Evolutionary conservation across 2,888 invertebrate species (phyloP).

Genomic region (Agrotis puta): DNA sequence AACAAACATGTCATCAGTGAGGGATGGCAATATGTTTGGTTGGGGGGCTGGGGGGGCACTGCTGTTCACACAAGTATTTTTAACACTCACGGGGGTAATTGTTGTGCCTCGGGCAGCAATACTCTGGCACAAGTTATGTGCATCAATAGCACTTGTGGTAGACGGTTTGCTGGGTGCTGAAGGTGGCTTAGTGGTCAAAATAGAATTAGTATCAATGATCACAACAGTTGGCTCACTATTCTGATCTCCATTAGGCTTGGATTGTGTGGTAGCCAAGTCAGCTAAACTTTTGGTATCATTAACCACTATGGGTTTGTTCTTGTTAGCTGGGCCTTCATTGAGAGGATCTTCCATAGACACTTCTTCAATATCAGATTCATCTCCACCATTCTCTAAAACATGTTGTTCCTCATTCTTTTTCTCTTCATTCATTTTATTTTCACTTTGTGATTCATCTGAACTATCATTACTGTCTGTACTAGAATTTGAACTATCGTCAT

Average conservation of each 20-base stretch:
- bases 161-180: slow-evolving; percentile 72
- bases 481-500: slow-evolving; percentile 45
- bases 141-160: slow-evolving; percentile 76
- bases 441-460: slow-evolving; percentile 90
- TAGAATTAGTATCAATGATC: slow-evolving; percentile 96
- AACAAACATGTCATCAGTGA: slow-evolving; percentile 98
- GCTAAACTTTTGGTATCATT: slow-evolving; percentile 94
- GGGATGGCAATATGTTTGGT: slow-evolving; percentile 93
- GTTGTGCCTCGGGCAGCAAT: slow-evolving; percentile 90
- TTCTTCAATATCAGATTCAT: slow-evolving; percentile 84
- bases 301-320: slow-evolving; percentile 91
- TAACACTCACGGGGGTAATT: slow-evolving; percentile 88
- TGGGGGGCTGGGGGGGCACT: slow-evolving; percentile 73
- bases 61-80: slow-evolving; percentile 67
- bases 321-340: slow-evolving; percentile 79
- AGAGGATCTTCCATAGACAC: slow-evolving; percentile 93
- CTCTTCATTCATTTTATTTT: slow-evolving; percentile 87
- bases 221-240: slow-evolving; percentile 95
- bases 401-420: slow-evolving; percentile 88
- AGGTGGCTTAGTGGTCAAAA: slow-evolving; percentile 82
- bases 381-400: slow-evolving; percentile 87
- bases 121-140: slow-evolving; percentile 86
- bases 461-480: slow-evolving; percentile 89
- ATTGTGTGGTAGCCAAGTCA: slow-evolving; percentile 92
- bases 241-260: slow-evolving; percentile 83